These are phyloP conservation scores for Galbula dea DNA, from an alignment of 2,113 vertebrate genomes.

Conservation along the genomic window DNA sequence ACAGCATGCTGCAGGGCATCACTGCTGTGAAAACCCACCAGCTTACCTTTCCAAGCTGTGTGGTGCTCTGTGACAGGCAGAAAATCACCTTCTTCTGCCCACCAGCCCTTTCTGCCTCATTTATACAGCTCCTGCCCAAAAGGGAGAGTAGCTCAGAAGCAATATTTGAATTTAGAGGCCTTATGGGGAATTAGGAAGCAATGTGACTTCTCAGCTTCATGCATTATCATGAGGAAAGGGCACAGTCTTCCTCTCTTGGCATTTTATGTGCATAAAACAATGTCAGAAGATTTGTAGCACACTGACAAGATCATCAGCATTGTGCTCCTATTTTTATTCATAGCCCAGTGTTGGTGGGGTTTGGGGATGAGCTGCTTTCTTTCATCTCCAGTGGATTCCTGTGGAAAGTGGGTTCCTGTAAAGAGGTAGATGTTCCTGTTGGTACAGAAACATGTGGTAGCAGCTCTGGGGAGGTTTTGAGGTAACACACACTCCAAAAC, in stretches of 20 bases:
- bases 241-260: neutral
- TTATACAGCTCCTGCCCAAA: neutral
- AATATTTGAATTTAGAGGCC: neutral
- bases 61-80: neutral
- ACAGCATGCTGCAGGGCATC: neutral
- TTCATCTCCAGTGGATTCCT: neutral
- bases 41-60: accelerated
- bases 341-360: neutral
- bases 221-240: neutral
- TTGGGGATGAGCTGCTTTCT: neutral
- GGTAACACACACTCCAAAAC: neutral
- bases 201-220: neutral
- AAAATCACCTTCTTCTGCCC: neutral
- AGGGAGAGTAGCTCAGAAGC: neutral
- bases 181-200: neutral
- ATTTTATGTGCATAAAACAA: neutral
- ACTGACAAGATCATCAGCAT: neutral
- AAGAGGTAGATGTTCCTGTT: neutral
- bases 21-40: neutral
- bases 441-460: neutral
- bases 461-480: neutral
- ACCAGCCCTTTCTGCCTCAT: neutral
- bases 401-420: neutral
- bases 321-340: neutral
- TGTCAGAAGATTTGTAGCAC: neutral